Percentiles rank a stretch among this genome's conserved stretches.
Evolutionary conservation across 1,140 invertebrate species (phyloP).

Genomic region (Cydia strobilella): DNA sequence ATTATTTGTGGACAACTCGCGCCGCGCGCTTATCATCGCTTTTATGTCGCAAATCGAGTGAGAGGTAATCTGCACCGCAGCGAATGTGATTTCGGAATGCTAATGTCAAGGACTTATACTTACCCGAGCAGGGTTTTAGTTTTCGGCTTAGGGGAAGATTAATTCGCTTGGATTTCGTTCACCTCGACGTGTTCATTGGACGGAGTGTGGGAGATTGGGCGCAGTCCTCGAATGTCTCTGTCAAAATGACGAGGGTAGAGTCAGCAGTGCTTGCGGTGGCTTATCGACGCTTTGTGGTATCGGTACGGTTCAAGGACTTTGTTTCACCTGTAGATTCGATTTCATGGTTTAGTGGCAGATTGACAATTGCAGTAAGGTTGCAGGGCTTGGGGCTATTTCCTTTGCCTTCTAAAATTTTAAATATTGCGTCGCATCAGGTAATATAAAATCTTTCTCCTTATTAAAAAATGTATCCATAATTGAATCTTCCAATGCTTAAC

Average conservation of each 20-base stretch:
- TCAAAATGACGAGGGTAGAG: slow-evolving; percentile 30
- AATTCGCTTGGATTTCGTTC: slow-evolving; percentile 21
- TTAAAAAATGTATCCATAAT: too few relatives aligned
- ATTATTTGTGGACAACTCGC: not conserved
- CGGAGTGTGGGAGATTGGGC: slow-evolving; percentile 2
- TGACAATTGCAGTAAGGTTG: not conserved
- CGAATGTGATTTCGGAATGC: slow-evolving; percentile 20
- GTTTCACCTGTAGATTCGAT: slow-evolving; percentile 17
- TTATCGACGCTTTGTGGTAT: slow-evolving; percentile 25
- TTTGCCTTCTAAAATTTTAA: too few relatives aligned
- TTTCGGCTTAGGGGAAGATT: slow-evolving; percentile 19
- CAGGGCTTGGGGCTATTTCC: not conserved
- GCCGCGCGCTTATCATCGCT: too few relatives aligned
- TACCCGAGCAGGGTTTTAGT: not conserved
- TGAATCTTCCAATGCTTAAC: too few relatives aligned
- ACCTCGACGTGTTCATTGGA: slow-evolving; percentile 21
- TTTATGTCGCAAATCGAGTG: too few relatives aligned
- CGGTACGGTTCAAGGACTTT: slow-evolving; percentile 27
- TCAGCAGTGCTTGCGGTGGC: slow-evolving; percentile 25
- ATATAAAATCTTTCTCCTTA: too few relatives aligned
- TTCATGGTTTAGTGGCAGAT: not conserved
- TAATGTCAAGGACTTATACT: slow-evolving; percentile 5
- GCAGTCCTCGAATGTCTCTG: slow-evolving; percentile 27
- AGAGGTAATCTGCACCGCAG: not conserved
- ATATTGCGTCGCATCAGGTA: too few relatives aligned